phyloP scores from a whole-genome alignment of 2,888 invertebrate genomes.

The Masnerella sp. region DNA sequence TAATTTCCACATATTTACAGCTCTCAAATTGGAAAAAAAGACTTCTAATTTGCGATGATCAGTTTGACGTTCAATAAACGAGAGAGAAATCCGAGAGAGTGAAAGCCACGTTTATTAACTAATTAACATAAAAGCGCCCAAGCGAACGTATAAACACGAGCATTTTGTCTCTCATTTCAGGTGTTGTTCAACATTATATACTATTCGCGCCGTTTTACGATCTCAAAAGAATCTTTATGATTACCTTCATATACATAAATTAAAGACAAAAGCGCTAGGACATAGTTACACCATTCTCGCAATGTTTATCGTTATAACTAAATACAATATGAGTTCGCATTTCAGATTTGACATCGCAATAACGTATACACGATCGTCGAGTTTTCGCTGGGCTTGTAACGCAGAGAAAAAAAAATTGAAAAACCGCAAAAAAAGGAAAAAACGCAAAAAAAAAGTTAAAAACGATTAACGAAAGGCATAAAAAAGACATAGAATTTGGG shows the following conservation, averaged over 20 bases:
- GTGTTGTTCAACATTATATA: slow-evolving; percentile 23
- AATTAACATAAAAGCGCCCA: slow-evolving; percentile 20
- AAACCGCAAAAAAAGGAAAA: slow-evolving; percentile 3
- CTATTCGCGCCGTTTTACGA: slow-evolving; percentile 36
- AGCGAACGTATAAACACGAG: slow-evolving; percentile 29
- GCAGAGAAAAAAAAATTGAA: slow-evolving; percentile 30
- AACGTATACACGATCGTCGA: slow-evolving; percentile 70
- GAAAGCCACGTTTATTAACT: too few species aligned
- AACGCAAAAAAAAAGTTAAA: not conserved
- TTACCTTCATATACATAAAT: slow-evolving; percentile 31
- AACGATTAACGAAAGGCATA: slow-evolving; percentile 6
- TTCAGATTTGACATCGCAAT: slow-evolving; percentile 67
- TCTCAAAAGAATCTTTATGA: slow-evolving; percentile 39
- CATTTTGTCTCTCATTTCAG: slow-evolving; percentile 29
- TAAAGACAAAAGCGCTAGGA: slow-evolving; percentile 61
- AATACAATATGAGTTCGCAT: slow-evolving; percentile 67
- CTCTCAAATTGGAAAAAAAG: too few species aligned
- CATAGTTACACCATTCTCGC: slow-evolving; percentile 55
- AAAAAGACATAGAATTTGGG: slow-evolving; percentile 44
- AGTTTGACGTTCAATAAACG: too few species aligned
- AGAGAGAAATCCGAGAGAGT: too few species aligned
- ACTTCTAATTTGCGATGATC: too few species aligned
- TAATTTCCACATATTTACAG: too few species aligned
- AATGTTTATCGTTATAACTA: slow-evolving; percentile 58
- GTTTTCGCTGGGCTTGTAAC: slow-evolving; percentile 67